Evolutionary conservation across 2,113 vertebrate genomes (phyloP).

Genomic region (Pelusios castaneus): DNA sequence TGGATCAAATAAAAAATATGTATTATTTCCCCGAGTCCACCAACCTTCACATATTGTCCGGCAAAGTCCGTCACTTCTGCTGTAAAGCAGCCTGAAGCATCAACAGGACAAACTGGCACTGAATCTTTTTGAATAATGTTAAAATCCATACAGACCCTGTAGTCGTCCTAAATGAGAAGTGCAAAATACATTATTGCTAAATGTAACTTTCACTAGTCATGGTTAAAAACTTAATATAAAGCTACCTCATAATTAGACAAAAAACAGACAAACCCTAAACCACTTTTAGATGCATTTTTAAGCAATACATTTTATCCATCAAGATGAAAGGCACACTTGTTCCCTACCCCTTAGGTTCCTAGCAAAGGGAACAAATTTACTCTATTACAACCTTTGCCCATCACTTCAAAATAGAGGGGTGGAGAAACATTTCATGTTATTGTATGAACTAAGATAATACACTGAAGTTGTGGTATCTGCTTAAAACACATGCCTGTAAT

Average conservation of each 20-base stretch:
- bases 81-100: slow-evolving; percentile 94
- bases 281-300: background rate
- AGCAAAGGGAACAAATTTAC: background rate
- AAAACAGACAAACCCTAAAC: background rate
- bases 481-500: background rate
- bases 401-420: fast-evolving
- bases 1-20: background rate
- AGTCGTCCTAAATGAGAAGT: slow-evolving; percentile 86
- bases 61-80: slow-evolving; percentile 91
- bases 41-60: slow-evolving; percentile 98
- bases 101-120: slow-evolving; percentile 93
- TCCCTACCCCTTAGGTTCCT: background rate
- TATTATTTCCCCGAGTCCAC: slow-evolving; percentile 22
- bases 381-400: background rate
- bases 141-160: slow-evolving; percentile 93
- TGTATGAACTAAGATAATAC: background rate
- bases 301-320: background rate
- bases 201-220: background rate
- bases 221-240: background rate
- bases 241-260: background rate
- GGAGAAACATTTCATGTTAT: background rate
- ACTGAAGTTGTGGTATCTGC: background rate
- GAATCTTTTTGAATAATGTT: slow-evolving; percentile 94
- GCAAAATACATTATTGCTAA: background rate
- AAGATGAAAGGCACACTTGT: background rate